Evolutionary conservation across 2,888 invertebrate genomes (phyloP), one percentile per base, ranked within the genome.

Genomic region (Leuctra nigra): DNA sequence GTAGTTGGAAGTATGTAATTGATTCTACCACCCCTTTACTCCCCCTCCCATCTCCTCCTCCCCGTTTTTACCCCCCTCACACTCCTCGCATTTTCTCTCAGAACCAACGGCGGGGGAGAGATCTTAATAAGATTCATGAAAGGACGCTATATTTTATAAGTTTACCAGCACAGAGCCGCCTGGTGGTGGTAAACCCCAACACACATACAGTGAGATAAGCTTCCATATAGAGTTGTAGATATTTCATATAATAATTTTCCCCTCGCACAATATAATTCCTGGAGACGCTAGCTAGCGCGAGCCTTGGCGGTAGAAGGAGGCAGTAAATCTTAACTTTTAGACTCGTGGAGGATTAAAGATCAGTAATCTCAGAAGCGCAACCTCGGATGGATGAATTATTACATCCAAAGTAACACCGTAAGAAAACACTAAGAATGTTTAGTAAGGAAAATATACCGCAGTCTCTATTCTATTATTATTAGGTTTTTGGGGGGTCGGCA

Each of bases 111-210:
- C 56, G 54, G 61, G 81, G n/a, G n/a, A n/a, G 82, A 82, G 83
- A 83, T 83, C 83, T 83, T 84, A 84, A 84, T 84, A 84, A 84
- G 84, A 84, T 84, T 84, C 84, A 84, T 84, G 84, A 84, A 84
- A 83, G 84, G 82, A 79, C 80, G 81, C 83, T 82, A 84, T 85
- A 85, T 84, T 84, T 84, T 84, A 84, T 83, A 66, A 64, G 44
- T 44, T 81, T 81, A 79, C 70, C 78, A 77, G 77, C 75, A 47
- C 59, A 35, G 54, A 54, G 54, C 58, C 50, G 54, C 58, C 58
- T 39, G 38, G 20, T 53, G 56, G 38, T 53, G 58, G 60, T 60
- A 60, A 60, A 58, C 60, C 60, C 39, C 38, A 39, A 39, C 56
- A 41, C 55, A 58, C 58, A 58, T 57, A 56, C 58, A 56, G 56